phyloP scores from a whole-genome alignment of 2,888 invertebrate species.

The Matsumyia berberina region DNA sequence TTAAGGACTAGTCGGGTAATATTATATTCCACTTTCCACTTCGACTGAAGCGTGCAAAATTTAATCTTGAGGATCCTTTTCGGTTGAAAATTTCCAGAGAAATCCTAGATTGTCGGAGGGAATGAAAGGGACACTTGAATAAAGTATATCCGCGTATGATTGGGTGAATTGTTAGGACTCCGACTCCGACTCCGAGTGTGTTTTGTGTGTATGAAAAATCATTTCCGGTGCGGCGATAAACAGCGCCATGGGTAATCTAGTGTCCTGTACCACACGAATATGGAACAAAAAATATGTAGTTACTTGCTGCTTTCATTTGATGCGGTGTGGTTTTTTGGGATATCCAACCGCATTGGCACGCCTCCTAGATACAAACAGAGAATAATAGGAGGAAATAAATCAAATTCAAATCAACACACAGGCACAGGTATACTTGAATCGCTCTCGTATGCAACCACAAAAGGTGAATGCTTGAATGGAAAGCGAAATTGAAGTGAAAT shows the following conservation, averaged over 20 bases:
- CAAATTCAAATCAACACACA: slow-evolving; percentile 66
- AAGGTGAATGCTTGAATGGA: slow-evolving; percentile 62
- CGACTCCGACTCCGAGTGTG: slow-evolving; percentile 40
- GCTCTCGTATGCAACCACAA: slow-evolving; percentile 46
- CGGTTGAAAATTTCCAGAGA: slow-evolving; percentile 10
- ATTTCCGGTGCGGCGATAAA: slow-evolving; percentile 71
- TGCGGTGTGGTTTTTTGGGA: slow-evolving; percentile 58
- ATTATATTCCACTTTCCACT: slow-evolving; percentile 64
- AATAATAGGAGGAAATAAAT: slow-evolving; percentile 67
- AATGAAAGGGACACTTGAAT: slow-evolving; percentile 68
- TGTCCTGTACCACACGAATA: slow-evolving; percentile 46
- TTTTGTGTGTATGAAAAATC: slow-evolving; percentile 67
- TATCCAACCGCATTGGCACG: slow-evolving; percentile 74
- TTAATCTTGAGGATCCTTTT: slow-evolving; percentile 64
- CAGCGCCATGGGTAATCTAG: slow-evolving; percentile 65
- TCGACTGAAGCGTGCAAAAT: slow-evolving; percentile 74
- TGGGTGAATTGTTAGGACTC: slow-evolving; percentile 61
- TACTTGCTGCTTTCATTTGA: slow-evolving; percentile 46
- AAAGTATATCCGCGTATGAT: slow-evolving; percentile 72
- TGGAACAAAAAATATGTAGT: slow-evolving; percentile 50
- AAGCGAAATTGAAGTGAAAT: slow-evolving; percentile 72
- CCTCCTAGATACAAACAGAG: slow-evolving; percentile 52
- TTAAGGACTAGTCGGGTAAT: slow-evolving; percentile 48
- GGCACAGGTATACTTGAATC: slow-evolving; percentile 48
- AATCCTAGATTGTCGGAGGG: slow-evolving; percentile 39